A percentile compares a stretch with the other conserved stretches of the same genome.
These are phyloP conservation scores for Axea sp. DNA, from an alignment of 2,888 invertebrate species.

Conservation along the genomic window DNA sequence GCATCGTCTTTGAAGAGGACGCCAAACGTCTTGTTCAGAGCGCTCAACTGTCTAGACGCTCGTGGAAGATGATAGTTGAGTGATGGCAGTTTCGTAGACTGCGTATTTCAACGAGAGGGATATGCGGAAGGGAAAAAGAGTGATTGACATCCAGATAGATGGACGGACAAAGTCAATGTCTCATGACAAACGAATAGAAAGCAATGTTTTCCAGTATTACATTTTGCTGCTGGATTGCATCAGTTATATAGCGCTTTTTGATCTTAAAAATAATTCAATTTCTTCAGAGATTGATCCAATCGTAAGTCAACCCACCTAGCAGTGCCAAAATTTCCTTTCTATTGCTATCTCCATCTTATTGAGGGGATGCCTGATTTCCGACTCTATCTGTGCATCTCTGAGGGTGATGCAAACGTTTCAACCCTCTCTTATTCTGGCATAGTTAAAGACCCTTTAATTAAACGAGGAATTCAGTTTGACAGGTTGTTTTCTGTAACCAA, in stretches of 20 bases:
- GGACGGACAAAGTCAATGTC: conserved; percentile 12
- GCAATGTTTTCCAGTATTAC: conserved; percentile 14
- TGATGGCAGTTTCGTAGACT: conserved; percentile 36
- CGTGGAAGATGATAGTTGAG: conserved; percentile 34
- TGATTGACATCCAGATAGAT: conserved; percentile 45
- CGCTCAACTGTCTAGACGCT: conserved; percentile 57
- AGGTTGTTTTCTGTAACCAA: no score
- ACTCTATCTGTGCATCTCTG: conserved; percentile 9
- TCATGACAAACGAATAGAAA: conserved; percentile 19
- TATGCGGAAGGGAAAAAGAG: conserved; percentile 13
- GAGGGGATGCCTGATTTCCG: conserved; percentile 15
- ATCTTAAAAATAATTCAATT: conserved; percentile 77
- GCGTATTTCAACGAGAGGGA: conserved; percentile 11
- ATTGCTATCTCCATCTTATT: conserved; percentile 13
- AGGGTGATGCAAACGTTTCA: conserved; percentile 17
- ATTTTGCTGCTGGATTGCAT: conserved; percentile 48
- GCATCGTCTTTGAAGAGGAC: conserved; percentile 53
- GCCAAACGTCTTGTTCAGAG: conserved; percentile 37
- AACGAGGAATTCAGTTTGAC: no score
- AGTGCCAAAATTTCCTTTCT: conserved; percentile 52
- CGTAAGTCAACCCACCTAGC: conserved; percentile 67
- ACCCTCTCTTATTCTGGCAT: conserved; percentile 12
- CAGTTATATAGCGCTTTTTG: conserved; percentile 72
- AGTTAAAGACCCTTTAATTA: conserved; percentile 58
- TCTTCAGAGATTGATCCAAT: conserved; percentile 74